phyloP scores from a whole-genome alignment of 1,140 invertebrate genomes.

The Monomorium pharaonis region DNA sequence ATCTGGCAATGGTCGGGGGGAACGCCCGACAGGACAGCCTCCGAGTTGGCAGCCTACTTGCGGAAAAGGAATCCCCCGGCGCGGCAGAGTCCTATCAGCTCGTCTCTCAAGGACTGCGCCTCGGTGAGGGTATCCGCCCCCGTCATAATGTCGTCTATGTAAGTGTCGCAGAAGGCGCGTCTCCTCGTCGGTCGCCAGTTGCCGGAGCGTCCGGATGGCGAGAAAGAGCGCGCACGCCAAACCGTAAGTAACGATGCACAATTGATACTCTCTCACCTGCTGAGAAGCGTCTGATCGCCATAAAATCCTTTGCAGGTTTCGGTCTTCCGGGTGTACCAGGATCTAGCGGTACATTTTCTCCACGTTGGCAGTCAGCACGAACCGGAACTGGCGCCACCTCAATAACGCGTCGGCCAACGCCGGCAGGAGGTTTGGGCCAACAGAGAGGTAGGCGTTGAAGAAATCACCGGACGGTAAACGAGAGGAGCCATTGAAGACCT shows the following conservation, averaged over 20 bases:
- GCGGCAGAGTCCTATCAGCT: too few species aligned
- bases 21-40: too few species aligned
- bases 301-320: neutral
- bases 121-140: too few species aligned
- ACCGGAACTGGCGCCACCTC: neutral
- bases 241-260: neutral
- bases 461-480: neutral
- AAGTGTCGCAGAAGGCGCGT: too few species aligned
- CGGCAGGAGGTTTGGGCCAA: neutral
- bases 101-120: too few species aligned
- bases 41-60: too few species aligned
- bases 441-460: neutral
- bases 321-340: neutral
- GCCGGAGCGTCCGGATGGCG: neutral
- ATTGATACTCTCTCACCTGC: neutral
- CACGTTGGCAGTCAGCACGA: neutral
- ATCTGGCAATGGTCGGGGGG: too few species aligned
- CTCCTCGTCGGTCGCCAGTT: too few species aligned
- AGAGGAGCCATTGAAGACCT: neutral
- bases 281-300: neutral
- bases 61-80: too few species aligned
- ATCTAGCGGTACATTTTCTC: neutral
- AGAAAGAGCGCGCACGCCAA: neutral
- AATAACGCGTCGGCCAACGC: neutral
- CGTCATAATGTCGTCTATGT: too few species aligned